These are phyloP conservation scores for Cheilosia vernalis DNA, from an alignment of 2,888 invertebrate genomes.

Conservation along the genomic window DNA sequence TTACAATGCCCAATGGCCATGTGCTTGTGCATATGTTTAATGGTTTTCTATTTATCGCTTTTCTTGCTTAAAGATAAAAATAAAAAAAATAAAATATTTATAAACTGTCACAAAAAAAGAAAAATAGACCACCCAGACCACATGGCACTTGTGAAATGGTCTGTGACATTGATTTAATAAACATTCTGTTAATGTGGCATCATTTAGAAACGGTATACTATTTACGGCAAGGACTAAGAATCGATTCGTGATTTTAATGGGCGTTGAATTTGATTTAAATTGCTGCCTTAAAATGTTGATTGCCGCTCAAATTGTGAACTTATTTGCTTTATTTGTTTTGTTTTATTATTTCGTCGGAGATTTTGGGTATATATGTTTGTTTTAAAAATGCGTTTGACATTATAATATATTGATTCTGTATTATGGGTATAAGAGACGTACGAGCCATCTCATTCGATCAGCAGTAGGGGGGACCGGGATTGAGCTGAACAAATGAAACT, in stretches of 20 bases:
- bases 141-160: conserved; percentile 38
- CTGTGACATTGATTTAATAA: conserved; percentile 39
- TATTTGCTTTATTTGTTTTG: too few species aligned
- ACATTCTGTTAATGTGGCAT: conserved; percentile 37
- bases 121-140: conserved; percentile 22
- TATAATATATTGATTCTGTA: too few species aligned
- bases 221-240: conserved; percentile 21
- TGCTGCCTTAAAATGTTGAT: too few species aligned
- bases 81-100: conserved; percentile 40
- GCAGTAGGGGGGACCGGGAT: too few species aligned
- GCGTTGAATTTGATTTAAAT: too few species aligned
- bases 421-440: too few species aligned
- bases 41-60: conserved; percentile 47
- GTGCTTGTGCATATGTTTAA: conserved; percentile 57
- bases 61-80: conserved; percentile 40
- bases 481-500: too few species aligned
- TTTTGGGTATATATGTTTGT: too few species aligned
- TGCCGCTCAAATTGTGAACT: too few species aligned
- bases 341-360: too few species aligned
- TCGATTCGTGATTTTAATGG: neutral
- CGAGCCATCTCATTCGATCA: too few species aligned
- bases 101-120: conserved; percentile 54
- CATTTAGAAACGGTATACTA: neutral
- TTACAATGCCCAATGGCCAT: conserved; percentile 27
- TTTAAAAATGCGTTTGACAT: too few species aligned